Base-by-base conservation (phyloP, 2,113 vertebrate species). In the Oncorhynchus tshawytscha region DNA sequence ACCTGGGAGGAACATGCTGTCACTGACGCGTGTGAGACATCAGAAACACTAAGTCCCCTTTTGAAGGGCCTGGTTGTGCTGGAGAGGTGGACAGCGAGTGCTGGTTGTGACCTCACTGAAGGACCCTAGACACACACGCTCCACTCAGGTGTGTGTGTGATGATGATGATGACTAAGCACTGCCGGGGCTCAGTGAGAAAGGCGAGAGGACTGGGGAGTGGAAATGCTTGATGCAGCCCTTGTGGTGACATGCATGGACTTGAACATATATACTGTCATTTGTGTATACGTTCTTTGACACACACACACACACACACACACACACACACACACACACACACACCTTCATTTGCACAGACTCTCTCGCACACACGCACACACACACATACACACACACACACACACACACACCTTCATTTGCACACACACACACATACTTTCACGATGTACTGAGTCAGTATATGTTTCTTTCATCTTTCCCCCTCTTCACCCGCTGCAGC, bases 401-500 rank as follows among this genome's bases (percentile, higher is more conserved):
- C 34, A 39, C 34, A 9, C 39, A 45, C 8, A 8, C 8, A 11
- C 39, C 39, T 45, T 45, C 8, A 11, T 45, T 45, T 45, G 39
- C 34, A 45, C 39, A 45, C 39, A 45, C 9, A 45, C 39, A 45
- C 9, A 45, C 68, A 70, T 16, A 48, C 68, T 11, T 45, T 45
- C 67, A 69, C 67, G 15, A 15, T 69, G 9, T 4, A 69, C 31
- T 69, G 73, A 18, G 73, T 82, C 74, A 70, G 72, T 68, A 71
- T 78, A 11, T 45, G 9, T 45, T 45, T 45, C 76, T 69, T 80
- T 16, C 0, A 7, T 49, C 24, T n/a, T 57, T 51, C 27, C 9
- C 25, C 15, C 75, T 31, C 76, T 71, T 45, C 67, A 67, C 74
- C 82, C 72, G 68, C 65, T 69, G 74, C 71, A 67, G 71, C 51